Percentiles rank a stretch among this genome's conserved stretches.
Evolutionary conservation across 2,888 invertebrate genomes (phyloP).

Genomic region (Coremacera marginata): DNA sequence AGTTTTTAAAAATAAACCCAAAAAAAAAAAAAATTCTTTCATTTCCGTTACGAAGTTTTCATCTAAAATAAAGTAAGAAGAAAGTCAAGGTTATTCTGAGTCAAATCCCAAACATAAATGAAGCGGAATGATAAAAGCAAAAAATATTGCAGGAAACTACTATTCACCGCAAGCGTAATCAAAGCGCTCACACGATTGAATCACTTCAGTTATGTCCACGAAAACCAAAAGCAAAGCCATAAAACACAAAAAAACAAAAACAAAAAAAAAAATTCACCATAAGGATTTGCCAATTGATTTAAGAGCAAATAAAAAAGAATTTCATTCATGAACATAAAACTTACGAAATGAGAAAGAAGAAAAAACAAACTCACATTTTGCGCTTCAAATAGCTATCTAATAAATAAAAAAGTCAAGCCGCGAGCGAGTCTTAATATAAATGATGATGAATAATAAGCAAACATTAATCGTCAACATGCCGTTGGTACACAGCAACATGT

Average conservation of each 20-base stretch:
- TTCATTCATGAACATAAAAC: not conserved
- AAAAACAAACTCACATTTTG: not conserved
- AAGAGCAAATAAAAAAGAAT: conserved; percentile 13
- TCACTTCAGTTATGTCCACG: not conserved
- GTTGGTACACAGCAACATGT: conserved; percentile 11
- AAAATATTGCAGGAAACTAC: not conserved
- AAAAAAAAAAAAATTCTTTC: too few species aligned
- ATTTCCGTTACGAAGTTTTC: too few species aligned
- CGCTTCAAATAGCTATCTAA: not conserved
- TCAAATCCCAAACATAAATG: too few species aligned
- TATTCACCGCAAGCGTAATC: too few species aligned
- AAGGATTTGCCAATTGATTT: not conserved
- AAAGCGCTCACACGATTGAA: too few species aligned
- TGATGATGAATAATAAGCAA: not conserved
- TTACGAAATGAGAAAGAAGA: not conserved
- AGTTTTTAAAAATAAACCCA: too few species aligned
- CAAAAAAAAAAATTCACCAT: not conserved
- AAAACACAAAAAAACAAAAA: not conserved
- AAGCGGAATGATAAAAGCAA: not conserved
- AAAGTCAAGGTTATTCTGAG: too few species aligned
- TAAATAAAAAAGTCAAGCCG: not conserved
- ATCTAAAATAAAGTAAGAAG: too few species aligned
- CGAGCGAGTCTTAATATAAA: not conserved
- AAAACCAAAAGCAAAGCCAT: not conserved
- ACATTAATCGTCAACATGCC: not conserved